These are phyloP conservation scores for Podarcis lilfordi DNA, from an alignment of 2,797 vertebrate genomes.

Conservation along the genomic window DNA sequence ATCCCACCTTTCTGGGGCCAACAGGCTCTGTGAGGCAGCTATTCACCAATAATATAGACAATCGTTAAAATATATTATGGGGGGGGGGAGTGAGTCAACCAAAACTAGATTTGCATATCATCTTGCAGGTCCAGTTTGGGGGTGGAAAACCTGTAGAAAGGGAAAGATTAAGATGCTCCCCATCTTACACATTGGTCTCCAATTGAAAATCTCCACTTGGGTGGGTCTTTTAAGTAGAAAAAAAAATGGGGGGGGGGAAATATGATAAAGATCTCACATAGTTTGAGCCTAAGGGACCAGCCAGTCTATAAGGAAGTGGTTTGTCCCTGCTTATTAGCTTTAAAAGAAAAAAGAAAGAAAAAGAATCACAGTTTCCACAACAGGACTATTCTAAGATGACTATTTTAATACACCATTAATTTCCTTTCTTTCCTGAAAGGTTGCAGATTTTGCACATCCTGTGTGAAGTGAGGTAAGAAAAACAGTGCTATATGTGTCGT, in stretches of 20 bases:
- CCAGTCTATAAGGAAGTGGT: slow-evolving; percentile 16
- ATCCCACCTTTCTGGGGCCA: not conserved
- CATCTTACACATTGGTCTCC: not conserved
- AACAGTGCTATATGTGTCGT: slow-evolving; percentile 12
- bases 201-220: not conserved
- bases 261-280: not conserved
- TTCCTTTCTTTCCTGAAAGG: slow-evolving; percentile 48
- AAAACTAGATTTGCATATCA: not conserved
- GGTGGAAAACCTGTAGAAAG: not conserved
- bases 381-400: slow-evolving; percentile 10
- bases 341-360: not conserved
- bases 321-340: slow-evolving; percentile 43
- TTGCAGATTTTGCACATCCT: slow-evolving; percentile 43
- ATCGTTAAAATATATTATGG: too few relatives aligned
- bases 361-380: slow-evolving; percentile 6
- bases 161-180: not conserved
- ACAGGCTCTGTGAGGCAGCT: not conserved
- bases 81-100: too few relatives aligned
- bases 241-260: not conserved
- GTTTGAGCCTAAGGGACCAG: slow-evolving; percentile 6
- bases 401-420: slow-evolving; percentile 52
- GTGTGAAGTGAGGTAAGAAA: slow-evolving; percentile 54
- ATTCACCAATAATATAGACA: not conserved
- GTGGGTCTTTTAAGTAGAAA: not conserved
- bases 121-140: not conserved